Evolutionary conservation across 2,113 vertebrate genomes (phyloP), one percentile per base, ranked within the genome.

Genomic region (Phocoena phocoena): DNA sequence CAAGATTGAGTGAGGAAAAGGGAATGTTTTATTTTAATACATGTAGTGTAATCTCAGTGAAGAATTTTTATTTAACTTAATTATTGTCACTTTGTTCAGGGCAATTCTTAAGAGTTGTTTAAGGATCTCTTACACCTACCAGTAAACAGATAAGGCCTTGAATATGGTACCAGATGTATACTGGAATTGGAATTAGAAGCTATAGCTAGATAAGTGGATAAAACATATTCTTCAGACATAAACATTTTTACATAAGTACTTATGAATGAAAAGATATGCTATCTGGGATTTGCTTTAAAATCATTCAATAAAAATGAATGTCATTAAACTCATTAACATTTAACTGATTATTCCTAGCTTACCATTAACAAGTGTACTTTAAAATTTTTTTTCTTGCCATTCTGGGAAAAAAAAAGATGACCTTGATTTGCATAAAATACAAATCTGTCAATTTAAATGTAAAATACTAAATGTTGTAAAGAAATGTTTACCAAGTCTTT

Each of bases 31-130:
- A 58, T 89, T 89, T 92, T 76, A 90, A 85, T 87, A 74, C 33
- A 26, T 88, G 38, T 92, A 91, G 33, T 88, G 12, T 71, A 83
- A 95, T 82, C 21, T 67, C 76, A 91, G 14, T 55, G 31, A 96
- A 93, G 28, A 94, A 93, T 38, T 96, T 93, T 71, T 90, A 95
- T 93, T 62, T 76, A 53, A 65, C 55, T 95, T 93, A 87, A 67
- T 41, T 79, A 82, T 44, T 92, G 31, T 93, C 55, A 65, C 23
- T 95, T 87, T 90, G 41, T 71, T 70, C 68, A 89, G 41, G 93
- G 62, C 8, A 38, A 79, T 6, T 94, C 53, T 60, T 82, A 80
- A 50, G 36, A 90, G 23, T 90, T 79, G 15, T 60, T 53, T 50
- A 95, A 96, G 58, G 55, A 77, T 60, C 17, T 68, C 83, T 80